These are phyloP conservation scores for Plectropomus leopardus DNA, from an alignment of 2,113 vertebrate species.

Conservation along the genomic window DNA sequence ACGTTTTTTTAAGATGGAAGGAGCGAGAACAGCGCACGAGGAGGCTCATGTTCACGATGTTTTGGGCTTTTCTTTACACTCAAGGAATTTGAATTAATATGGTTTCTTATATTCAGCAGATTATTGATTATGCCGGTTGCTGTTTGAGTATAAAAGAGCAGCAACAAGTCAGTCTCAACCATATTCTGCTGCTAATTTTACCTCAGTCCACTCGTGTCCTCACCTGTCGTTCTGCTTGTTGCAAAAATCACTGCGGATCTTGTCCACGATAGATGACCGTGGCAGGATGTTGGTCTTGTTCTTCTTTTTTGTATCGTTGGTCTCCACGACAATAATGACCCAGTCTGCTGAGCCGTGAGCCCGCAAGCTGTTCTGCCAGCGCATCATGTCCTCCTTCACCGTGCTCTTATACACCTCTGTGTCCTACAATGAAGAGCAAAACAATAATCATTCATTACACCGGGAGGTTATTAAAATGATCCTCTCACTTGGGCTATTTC, in stretches of 20 bases:
- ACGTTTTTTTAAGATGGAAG: too few relatives aligned
- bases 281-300: conserved; percentile 99
- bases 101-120: not conserved
- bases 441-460: not conserved
- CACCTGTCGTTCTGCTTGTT: conserved; percentile 99
- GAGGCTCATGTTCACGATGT: too few relatives aligned
- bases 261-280: conserved; percentile 96
- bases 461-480: not conserved
- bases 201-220: too few relatives aligned
- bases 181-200: not conserved
- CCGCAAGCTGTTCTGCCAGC: conserved; percentile 94
- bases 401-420: conserved; percentile 94
- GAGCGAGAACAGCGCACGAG: too few relatives aligned
- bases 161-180: not conserved
- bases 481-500: not conserved
- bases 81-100: not conserved
- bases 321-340: conserved; percentile 97
- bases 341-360: conserved; percentile 92
- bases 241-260: conserved; percentile 98
- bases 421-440: conserved; percentile 84
- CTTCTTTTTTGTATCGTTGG: conserved; percentile 94
- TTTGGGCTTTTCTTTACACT: not conserved
- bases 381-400: conserved; percentile 96
- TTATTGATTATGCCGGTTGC: not conserved
- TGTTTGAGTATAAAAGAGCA: not conserved